A percentile compares a stretch with the other conserved stretches of the same genome.
phyloP scores from a whole-genome alignment of 2,888 invertebrate species.

The Phorcus lineatus region DNA sequence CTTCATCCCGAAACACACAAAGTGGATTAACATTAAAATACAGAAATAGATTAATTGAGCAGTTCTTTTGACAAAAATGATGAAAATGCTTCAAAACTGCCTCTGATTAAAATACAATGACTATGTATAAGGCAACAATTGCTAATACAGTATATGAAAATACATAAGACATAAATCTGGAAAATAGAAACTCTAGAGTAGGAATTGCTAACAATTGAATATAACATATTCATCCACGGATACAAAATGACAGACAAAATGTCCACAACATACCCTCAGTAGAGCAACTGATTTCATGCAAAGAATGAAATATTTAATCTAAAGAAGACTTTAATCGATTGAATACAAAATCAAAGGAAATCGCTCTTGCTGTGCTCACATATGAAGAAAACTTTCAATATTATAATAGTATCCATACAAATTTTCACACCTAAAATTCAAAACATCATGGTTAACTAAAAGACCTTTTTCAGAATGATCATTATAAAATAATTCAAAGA shows the following conservation, averaged over 20 bases:
- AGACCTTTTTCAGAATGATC: too few species aligned
- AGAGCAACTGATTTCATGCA: background rate
- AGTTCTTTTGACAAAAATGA: slow-evolving; percentile 1
- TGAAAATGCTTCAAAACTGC: background rate
- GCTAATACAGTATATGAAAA: slow-evolving; percentile 3
- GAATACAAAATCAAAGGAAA: background rate
- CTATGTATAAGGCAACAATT: slow-evolving; percentile 6
- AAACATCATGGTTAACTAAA: too few species aligned
- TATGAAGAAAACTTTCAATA: too few species aligned
- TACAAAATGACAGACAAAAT: slow-evolving; percentile 1
- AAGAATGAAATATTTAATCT: background rate
- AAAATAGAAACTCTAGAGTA: background rate
- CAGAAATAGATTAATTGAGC: background rate
- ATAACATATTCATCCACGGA: background rate
- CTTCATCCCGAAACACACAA: too few species aligned
- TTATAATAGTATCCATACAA: too few species aligned
- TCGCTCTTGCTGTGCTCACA: background rate
- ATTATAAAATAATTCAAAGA: too few species aligned
- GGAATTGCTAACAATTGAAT: slow-evolving; percentile 1
- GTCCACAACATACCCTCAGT: background rate
- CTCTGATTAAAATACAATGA: background rate
- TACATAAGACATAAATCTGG: slow-evolving; percentile 12
- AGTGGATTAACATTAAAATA: too few species aligned
- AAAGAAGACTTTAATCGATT: background rate
- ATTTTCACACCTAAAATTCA: too few species aligned